Evolutionary conservation across 2,113 vertebrate species (phyloP).

Genomic region (Natator depressus): DNA sequence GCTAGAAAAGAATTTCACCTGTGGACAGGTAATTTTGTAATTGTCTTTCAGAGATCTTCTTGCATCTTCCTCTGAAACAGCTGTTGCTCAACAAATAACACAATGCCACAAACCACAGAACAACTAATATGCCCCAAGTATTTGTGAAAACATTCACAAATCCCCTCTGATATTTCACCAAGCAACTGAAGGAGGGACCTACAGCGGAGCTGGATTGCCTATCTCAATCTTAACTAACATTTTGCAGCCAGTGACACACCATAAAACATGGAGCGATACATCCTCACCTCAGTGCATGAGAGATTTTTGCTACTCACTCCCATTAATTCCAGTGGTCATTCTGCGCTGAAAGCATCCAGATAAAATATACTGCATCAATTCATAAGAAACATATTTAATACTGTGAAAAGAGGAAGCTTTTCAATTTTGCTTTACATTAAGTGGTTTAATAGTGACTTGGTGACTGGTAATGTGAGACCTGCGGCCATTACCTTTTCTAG

Average conservation of each 20-base stretch:
- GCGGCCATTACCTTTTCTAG: conserved; percentile 38
- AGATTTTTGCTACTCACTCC: conserved; percentile 48
- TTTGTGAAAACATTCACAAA: not conserved
- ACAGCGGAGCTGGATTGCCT: not conserved
- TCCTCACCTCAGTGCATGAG: not conserved
- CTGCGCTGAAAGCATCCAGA: conserved; percentile 61
- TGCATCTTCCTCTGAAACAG: not conserved
- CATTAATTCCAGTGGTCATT: conserved; percentile 58
- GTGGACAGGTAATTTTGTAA: not conserved
- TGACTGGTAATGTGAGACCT: conserved; percentile 48
- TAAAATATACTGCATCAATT: conserved; percentile 66
- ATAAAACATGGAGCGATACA: not conserved
- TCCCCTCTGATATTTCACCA: not conserved
- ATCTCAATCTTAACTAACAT: not conserved
- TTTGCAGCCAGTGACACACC: conserved; percentile 12
- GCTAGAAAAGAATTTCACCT: not conserved
- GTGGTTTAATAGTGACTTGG: conserved; percentile 29
- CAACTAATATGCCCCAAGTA: not conserved
- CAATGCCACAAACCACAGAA: not conserved
- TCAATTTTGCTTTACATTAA: conserved; percentile 65
- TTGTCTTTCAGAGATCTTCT: not conserved
- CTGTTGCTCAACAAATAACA: not conserved
- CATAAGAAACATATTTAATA: conserved; percentile 44
- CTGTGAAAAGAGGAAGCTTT: conserved; percentile 55
- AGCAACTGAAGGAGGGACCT: not conserved